These are phyloP conservation scores for Drosophila ananassae DNA, from an alignment of 1,140 invertebrate genomes.

Conservation along the genomic window DNA sequence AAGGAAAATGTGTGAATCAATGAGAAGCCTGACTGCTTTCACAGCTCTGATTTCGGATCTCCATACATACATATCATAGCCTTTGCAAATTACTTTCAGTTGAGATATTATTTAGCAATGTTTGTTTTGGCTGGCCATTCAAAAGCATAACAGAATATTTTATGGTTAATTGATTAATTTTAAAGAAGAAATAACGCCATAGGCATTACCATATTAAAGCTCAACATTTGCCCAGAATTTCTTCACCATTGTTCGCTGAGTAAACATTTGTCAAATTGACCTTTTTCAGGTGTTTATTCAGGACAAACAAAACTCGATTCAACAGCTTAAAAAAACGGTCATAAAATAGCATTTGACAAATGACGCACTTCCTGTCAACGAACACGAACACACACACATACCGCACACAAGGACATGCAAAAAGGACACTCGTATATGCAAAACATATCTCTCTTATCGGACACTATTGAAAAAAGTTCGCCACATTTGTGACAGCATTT, in stretches of 20 bases:
- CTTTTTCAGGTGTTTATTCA: conserved; percentile 44
- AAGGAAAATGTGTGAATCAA: conserved; percentile 28
- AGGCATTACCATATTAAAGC: conserved; percentile 20
- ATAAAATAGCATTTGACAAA: conserved; percentile 69
- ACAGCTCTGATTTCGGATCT: conserved; percentile 20
- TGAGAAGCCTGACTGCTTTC: conserved; percentile 26
- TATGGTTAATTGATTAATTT: conserved; percentile 34
- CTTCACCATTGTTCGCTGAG: conserved; percentile 28
- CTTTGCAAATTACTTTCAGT: conserved; percentile 29
- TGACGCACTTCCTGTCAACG: conserved; percentile 58
- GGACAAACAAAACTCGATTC: conserved; percentile 40
- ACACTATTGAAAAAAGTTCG: conserved; percentile 19
- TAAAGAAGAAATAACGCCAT: conserved; percentile 5
- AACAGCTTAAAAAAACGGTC: conserved; percentile 34
- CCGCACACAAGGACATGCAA: neutral
- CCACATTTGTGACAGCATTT: conserved; percentile 21
- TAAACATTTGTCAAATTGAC: conserved; percentile 47
- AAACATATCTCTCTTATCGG: conserved; percentile 29
- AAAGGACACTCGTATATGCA: conserved; percentile 17
- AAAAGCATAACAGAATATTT: conserved; percentile 23
- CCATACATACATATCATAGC: neutral
- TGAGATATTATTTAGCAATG: conserved; percentile 34
- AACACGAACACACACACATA: conserved; percentile 2
- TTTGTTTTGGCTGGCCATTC: conserved; percentile 19
- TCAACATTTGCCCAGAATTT: conserved; percentile 2